Conservation (phyloP, 1,140 invertebrate genomes). For the Campodea augens region DNA sequence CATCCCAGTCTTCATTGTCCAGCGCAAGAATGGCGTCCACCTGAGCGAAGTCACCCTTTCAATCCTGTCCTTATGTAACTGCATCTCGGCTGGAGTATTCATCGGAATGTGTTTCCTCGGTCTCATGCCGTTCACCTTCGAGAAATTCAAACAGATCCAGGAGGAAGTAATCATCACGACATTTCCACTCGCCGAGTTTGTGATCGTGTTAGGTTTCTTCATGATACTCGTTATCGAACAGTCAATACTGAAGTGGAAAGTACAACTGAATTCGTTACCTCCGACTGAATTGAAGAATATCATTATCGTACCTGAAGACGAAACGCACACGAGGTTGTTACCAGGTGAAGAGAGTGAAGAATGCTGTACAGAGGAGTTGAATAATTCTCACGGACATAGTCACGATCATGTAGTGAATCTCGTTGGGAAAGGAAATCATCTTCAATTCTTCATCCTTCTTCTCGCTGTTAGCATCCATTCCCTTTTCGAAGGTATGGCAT, state of each 20-base stretch:
- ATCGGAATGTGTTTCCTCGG: conserved; percentile 24
- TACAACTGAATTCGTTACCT: no score
- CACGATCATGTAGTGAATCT: conserved; percentile 10
- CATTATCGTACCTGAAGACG: no score
- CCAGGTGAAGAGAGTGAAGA: not conserved
- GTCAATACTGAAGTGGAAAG: conserved; percentile 10
- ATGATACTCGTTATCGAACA: conserved; percentile 17
- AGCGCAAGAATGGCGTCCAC: not conserved
- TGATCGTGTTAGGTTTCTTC: conserved; percentile 20
- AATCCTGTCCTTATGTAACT: conserved; percentile 20
- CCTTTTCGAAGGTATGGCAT: conserved; percentile 26
- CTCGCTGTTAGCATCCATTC: conserved; percentile 25
- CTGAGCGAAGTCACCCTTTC: conserved; percentile 5
- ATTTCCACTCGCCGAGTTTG: conserved; percentile 17
- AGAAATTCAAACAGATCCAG: conserved; percentile 14
- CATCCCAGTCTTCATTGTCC: not conserved
- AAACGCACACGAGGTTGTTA: no score
- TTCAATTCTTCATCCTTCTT: conserved; percentile 22
- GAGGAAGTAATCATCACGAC: conserved; percentile 9
- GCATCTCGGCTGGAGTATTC: conserved; percentile 24
- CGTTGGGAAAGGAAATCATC: conserved; percentile 2
- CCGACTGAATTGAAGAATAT: no score
- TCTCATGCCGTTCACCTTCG: conserved; percentile 21
- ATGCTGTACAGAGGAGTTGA: not conserved
- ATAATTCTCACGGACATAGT: not conserved